phyloP scores from a whole-genome alignment of 1,140 invertebrate genomes.

The Drosophila ercepeae region DNA sequence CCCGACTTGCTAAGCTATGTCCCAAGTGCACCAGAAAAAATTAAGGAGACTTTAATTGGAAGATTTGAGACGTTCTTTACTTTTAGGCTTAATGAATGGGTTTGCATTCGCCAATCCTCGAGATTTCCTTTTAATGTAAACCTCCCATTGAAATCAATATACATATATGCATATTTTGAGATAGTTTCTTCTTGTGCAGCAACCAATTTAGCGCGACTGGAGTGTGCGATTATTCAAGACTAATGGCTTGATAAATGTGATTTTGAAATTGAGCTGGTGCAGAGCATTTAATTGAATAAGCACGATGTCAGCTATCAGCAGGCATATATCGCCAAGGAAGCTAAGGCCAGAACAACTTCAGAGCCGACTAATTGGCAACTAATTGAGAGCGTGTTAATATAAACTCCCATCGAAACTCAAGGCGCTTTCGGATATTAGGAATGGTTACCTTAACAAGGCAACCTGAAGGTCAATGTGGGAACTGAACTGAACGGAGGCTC shows the following conservation, averaged over 20 bases:
- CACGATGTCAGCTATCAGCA: constrained; percentile 49
- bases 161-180: neutral
- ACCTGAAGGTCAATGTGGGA: neutral
- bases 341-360: constrained; percentile 13
- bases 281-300: constrained; percentile 76
- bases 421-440: constrained; percentile 3
- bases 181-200: constrained; percentile 11
- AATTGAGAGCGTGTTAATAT: constrained; percentile 67
- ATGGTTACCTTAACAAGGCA: constrained; percentile 4
- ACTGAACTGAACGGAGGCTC: constrained; percentile 6
- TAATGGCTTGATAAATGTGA: constrained; percentile 82
- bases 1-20: neutral
- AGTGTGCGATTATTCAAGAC: constrained; percentile 71
- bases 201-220: constrained; percentile 9
- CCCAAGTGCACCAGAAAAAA: neutral
- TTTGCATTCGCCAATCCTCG: too few relatives aligned
- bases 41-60: neutral
- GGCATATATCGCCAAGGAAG: constrained; percentile 17
- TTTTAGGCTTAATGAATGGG: too few relatives aligned
- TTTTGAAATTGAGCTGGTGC: constrained; percentile 72
- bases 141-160: too few relatives aligned
- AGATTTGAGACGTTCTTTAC: neutral
- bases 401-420: constrained; percentile 12
- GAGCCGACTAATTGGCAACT: constrained; percentile 62
- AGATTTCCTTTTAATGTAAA: too few relatives aligned